Conservation (phyloP, 1,140 invertebrate genomes). For the Aphelenchoides besseyi region DNA sequence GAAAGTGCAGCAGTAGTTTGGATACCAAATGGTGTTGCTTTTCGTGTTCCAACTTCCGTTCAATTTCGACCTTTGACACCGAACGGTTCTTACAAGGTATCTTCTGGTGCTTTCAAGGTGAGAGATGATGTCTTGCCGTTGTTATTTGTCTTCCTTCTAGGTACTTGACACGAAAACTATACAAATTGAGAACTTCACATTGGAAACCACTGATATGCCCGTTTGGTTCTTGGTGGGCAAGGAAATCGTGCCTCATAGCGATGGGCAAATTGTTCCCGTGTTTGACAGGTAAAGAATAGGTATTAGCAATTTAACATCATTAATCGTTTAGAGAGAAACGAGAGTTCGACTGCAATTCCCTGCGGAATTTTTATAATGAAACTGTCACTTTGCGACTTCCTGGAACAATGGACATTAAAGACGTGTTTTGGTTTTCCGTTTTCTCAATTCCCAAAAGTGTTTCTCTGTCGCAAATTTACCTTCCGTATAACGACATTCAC, state of each 20-base stretch:
- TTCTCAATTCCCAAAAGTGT: slow-evolving; percentile 42
- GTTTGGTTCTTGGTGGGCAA: slow-evolving; percentile 61
- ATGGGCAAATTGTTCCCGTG: slow-evolving; percentile 57
- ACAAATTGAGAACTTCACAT: slow-evolving; percentile 49
- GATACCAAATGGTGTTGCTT: slow-evolving; percentile 50
- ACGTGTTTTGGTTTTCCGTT: slow-evolving; percentile 60
- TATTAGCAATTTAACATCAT: slow-evolving; percentile 24
- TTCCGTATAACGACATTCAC: slow-evolving; percentile 51
- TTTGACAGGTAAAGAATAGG: too few species aligned
- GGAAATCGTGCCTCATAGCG: slow-evolving; percentile 54
- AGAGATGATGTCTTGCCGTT: neutral
- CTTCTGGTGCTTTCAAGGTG: slow-evolving; percentile 50
- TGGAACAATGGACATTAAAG: slow-evolving; percentile 54
- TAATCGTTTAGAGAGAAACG: slow-evolving; percentile 23
- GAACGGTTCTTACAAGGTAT: slow-evolving; percentile 45
- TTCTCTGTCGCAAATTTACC: slow-evolving; percentile 47
- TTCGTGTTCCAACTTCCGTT: slow-evolving; percentile 47
- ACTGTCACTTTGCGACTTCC: slow-evolving; percentile 52
- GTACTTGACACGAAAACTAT: slow-evolving; percentile 59
- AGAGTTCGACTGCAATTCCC: slow-evolving; percentile 56
- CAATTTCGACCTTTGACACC: slow-evolving; percentile 41
- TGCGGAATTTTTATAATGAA: slow-evolving; percentile 56
- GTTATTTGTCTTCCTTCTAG: slow-evolving; percentile 32
- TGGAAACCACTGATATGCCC: slow-evolving; percentile 44
- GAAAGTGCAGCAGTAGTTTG: slow-evolving; percentile 37